A percentile compares a stretch with the other conserved stretches of the same genome.
These are phyloP conservation scores for Bombus consobrinus DNA, from an alignment of 1,140 invertebrate species.

Conservation along the genomic window DNA sequence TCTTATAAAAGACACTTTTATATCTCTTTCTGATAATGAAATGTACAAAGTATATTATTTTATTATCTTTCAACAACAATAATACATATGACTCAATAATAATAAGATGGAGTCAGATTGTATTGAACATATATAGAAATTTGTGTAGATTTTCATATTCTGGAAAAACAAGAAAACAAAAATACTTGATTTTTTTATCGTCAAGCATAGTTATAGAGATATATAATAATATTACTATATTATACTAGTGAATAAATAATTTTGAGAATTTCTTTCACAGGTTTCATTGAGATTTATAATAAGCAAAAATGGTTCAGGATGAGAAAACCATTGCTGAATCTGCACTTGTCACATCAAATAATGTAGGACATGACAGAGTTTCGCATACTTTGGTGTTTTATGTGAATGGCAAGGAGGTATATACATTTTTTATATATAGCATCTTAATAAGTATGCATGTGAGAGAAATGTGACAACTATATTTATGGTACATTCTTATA, in stretches of 20 bases:
- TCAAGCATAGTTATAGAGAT: neutral
- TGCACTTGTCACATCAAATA: neutral
- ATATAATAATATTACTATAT: neutral
- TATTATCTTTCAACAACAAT: neutral
- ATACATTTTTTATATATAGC: constrained; percentile 1
- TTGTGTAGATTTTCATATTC: neutral
- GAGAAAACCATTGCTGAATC: neutral
- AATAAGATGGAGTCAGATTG: neutral
- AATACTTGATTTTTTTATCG: neutral
- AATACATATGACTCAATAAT: neutral
- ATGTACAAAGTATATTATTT: neutral
- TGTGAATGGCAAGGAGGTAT: constrained; percentile 81
- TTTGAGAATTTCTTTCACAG: neutral
- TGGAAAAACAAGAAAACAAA: neutral
- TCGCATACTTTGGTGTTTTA: constrained; percentile 76
- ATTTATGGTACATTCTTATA: neutral
- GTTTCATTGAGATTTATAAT: neutral
- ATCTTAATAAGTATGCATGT: neutral
- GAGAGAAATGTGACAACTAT: neutral
- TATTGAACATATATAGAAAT: neutral
- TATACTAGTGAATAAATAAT: neutral
- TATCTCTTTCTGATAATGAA: neutral
- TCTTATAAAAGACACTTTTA: neutral
- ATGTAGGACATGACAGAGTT: neutral
- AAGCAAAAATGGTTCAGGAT: neutral